Evolutionary conservation across 1,140 invertebrate species (phyloP).

Genomic region (Lepidurus apus): DNA sequence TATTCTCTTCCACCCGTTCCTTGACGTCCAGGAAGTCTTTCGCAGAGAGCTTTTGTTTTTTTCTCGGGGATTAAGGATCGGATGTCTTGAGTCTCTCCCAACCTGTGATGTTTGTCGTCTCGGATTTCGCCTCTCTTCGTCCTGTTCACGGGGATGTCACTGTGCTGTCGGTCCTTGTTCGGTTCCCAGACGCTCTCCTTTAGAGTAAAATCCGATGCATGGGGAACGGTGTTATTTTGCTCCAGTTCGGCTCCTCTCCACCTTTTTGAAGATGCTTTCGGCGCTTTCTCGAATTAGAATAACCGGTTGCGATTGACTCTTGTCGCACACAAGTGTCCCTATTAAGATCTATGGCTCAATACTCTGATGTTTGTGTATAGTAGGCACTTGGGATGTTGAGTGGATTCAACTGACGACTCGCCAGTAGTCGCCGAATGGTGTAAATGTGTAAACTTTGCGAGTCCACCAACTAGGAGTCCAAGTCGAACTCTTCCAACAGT

Average conservation of each 20-base stretch:
- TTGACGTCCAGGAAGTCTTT: slow-evolving; percentile 7
- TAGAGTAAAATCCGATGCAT: not conserved
- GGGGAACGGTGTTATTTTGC: not conserved
- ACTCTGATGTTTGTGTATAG: too few relatives aligned
- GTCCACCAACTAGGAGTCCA: too few relatives aligned
- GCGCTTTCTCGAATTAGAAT: slow-evolving; percentile 11
- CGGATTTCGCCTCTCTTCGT: not conserved
- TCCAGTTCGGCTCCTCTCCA: not conserved
- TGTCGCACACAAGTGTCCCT: not conserved
- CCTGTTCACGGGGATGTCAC: not conserved
- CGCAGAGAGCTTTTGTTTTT: not conserved
- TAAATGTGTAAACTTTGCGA: too few relatives aligned
- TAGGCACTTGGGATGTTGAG: too few relatives aligned
- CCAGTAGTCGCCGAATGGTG: too few relatives aligned
- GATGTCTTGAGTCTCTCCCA: not conserved
- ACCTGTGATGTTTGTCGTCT: not conserved
- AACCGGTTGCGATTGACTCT: slow-evolving; percentile 18
- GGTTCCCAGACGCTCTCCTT: not conserved
- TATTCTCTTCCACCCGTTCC: not conserved
- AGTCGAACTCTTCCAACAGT: too few relatives aligned
- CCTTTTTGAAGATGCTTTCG: not conserved
- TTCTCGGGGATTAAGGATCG: not conserved
- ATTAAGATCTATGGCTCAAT: not conserved
- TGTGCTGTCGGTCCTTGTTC: not conserved
- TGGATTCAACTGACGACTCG: too few relatives aligned